phyloP scores from a whole-genome alignment of 2,113 vertebrate species.

The Alligator sinensis region DNA sequence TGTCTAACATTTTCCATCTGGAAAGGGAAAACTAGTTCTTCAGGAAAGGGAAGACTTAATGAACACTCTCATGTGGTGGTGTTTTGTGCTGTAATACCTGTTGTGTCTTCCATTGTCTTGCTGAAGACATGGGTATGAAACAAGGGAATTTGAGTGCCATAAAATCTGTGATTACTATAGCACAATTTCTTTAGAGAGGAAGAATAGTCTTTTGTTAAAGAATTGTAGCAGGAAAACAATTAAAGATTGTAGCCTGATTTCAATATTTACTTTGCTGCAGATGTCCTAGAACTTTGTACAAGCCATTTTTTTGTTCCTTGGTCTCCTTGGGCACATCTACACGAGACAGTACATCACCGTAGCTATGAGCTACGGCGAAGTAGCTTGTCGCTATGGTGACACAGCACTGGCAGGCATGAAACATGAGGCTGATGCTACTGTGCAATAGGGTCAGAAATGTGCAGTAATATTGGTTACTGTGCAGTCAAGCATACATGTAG shows the following conservation, averaged over 20 bases:
- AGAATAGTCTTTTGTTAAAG: neutral
- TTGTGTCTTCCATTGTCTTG: neutral
- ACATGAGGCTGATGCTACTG: too few species aligned
- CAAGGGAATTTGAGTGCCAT: neutral
- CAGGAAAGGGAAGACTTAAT: neutral
- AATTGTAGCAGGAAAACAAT: too few species aligned
- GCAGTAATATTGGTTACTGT: too few species aligned
- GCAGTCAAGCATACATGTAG: too few species aligned
- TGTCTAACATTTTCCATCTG: neutral
- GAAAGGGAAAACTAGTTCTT: neutral
- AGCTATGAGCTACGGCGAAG: too few species aligned
- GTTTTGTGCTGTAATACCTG: neutral
- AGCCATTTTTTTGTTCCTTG: neutral
- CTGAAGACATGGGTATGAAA: constrained; percentile 7
- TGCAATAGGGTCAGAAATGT: too few species aligned
- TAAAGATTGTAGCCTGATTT: neutral
- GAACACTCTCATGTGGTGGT: neutral
- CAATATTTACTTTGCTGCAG: neutral
- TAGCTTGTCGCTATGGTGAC: too few species aligned
- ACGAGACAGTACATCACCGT: too few species aligned
- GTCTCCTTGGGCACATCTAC: neutral
- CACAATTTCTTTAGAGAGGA: neutral
- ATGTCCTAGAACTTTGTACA: neutral
- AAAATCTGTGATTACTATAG: neutral
- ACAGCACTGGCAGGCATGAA: too few species aligned